These are phyloP conservation scores for Myotis brandtii DNA, from an alignment of 2,113 vertebrate genomes.

Conservation along the genomic window DNA sequence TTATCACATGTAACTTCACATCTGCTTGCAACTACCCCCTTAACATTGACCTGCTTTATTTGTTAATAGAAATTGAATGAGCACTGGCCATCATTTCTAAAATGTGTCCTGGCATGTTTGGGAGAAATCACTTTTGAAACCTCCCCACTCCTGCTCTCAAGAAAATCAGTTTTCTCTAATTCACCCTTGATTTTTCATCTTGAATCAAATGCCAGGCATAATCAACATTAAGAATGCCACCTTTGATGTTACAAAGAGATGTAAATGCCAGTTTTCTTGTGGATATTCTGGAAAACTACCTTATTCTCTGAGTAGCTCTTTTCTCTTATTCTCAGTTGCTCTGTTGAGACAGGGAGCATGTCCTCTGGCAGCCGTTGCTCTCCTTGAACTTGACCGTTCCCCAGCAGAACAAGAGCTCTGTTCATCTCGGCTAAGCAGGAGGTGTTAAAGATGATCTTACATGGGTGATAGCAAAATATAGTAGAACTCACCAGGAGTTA, in stretches of 20 bases:
- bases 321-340: too few species aligned
- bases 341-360: not conserved
- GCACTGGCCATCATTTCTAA: not conserved
- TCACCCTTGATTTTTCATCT: not conserved
- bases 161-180: not conserved
- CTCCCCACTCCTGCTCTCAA: not conserved
- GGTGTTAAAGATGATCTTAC: not conserved
- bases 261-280: not conserved
- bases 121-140: not conserved
- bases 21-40: not conserved
- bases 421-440: not conserved
- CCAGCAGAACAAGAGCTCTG: not conserved
- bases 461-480: not conserved
- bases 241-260: not conserved
- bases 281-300: not conserved
- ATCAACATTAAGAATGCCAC: not conserved
- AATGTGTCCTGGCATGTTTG: not conserved
- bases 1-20: not conserved
- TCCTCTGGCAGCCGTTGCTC: too few species aligned
- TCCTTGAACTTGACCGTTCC: not conserved
- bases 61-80: not conserved
- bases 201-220: not conserved
- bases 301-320: not conserved
- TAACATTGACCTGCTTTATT: not conserved
- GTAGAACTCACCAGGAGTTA: not conserved